Conservation (phyloP, 2,888 invertebrate genomes). For the Sminthurinus aureus region DNA sequence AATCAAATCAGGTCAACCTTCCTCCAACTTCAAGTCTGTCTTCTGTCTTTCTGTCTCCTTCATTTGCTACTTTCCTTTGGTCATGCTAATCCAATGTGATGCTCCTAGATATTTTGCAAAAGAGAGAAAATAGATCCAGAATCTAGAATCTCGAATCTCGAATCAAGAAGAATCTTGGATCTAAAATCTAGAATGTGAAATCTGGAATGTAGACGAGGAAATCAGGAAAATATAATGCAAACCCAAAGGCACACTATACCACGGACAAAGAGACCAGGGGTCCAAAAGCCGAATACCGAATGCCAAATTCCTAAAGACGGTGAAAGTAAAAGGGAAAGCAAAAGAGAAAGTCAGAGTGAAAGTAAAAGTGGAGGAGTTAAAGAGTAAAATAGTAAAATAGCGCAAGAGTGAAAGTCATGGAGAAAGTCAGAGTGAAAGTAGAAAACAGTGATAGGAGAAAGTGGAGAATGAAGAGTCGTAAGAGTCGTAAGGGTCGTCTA, state of each 20-base stretch:
- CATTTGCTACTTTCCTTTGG: not conserved
- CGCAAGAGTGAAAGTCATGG: not conserved
- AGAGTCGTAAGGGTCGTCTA: not conserved
- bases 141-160: not conserved
- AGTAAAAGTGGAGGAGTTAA: not conserved
- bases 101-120: not conserved
- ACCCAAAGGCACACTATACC: too few relatives aligned
- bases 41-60: too few relatives aligned
- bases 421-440: not conserved
- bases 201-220: too few relatives aligned
- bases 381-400: not conserved
- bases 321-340: too few relatives aligned
- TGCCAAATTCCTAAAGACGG: too few relatives aligned
- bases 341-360: too few relatives aligned
- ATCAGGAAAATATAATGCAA: too few relatives aligned
- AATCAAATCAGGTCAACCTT: constrained; percentile 8
- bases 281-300: too few relatives aligned
- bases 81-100: not conserved
- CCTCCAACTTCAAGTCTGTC: too few relatives aligned
- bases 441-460: not conserved
- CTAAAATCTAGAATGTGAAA: too few relatives aligned
- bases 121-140: not conserved
- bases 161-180: not conserved
- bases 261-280: too few relatives aligned
- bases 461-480: not conserved